Base-by-base conservation (phyloP, 2,888 invertebrate species). In the Boloria selene region DNA sequence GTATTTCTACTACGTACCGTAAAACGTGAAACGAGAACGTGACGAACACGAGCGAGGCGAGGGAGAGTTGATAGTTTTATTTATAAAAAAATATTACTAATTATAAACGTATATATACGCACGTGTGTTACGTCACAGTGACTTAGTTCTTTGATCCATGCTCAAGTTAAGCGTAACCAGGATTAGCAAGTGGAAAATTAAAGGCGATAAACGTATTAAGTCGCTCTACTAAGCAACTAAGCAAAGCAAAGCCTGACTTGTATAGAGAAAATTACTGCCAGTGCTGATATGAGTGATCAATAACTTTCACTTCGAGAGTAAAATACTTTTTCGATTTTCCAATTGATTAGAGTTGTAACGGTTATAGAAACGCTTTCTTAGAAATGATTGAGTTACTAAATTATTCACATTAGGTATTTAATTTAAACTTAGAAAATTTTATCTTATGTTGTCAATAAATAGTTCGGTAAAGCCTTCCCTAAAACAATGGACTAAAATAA, bases 171-270 rank as follows among this genome's bases (percentile, higher is more conserved):
- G 61, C 64, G 61, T 64, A 61, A 67, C 58, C 18, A 65, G 70
- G 76, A 73, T 74, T 77, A 78, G 70, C 71, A 68, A 64, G 74
- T 74, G 77, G 77, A 76, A 77, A 77, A 77, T 77, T 75, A 71
- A 69, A 70, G 68, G 72, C 69, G 69, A 59, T 74, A 73, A 75
- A 67, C 72, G 67, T 65, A 72, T 74, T 73, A 72, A 65, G 70
- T 64, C 69, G 70, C 73, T 71, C 70, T 74, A 77, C 72, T 74
- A 72, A 73, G 72, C 71, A 73, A 77, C 72, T 74, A 72, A 73
- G 72, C 71, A 73, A 72, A 73, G 72, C 71, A 73, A 72, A 74
- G 72, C 72, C 62, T 63, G 59, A 52, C 65, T 70, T 51, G 53
- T 13, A 47, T 44, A 52, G 66, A 68, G 65, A 66, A 67, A 60